These are phyloP conservation scores for Eulemur macaco DNA, from an alignment of 2,113 vertebrate species.

Conservation along the genomic window DNA sequence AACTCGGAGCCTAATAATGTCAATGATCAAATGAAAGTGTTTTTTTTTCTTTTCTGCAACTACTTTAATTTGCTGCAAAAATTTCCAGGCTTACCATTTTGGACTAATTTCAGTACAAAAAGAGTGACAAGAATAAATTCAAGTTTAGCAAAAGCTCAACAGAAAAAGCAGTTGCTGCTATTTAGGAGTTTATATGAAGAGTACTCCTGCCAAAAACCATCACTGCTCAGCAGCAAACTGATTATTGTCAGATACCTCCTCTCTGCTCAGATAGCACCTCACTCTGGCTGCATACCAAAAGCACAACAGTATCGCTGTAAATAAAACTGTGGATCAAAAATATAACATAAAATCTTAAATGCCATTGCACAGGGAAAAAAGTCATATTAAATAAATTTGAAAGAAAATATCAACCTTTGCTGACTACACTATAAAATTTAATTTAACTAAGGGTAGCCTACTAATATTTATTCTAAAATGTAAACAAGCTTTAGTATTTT, in stretches of 20 bases:
- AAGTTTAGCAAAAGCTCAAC: conserved; percentile 41
- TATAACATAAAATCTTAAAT: background rate
- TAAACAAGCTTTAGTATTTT: conserved; percentile 39
- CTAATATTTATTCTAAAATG: background rate
- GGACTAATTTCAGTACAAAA: conserved; percentile 39
- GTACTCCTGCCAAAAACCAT: background rate
- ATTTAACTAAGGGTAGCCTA: background rate
- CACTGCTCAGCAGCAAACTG: background rate
- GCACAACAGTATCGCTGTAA: background rate
- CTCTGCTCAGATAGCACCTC: background rate
- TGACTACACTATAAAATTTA: background rate
- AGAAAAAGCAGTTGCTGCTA: conserved; percentile 16
- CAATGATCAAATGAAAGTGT: conserved; percentile 32
- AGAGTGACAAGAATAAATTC: conserved; percentile 23
- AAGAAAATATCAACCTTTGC: conserved; percentile 13
- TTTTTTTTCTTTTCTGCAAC: conserved; percentile 38
- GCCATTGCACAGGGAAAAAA: background rate
- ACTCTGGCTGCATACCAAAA: background rate
- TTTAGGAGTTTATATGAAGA: background rate
- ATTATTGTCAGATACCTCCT: background rate
- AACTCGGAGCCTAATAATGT: background rate
- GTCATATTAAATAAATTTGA: background rate
- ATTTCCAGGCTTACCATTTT: conserved; percentile 20
- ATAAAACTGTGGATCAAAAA: conserved; percentile 9
- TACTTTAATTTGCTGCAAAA: conserved; percentile 18